Evolutionary conservation across 1,140 invertebrate genomes (phyloP).

Genomic region (Pararge aegeria): DNA sequence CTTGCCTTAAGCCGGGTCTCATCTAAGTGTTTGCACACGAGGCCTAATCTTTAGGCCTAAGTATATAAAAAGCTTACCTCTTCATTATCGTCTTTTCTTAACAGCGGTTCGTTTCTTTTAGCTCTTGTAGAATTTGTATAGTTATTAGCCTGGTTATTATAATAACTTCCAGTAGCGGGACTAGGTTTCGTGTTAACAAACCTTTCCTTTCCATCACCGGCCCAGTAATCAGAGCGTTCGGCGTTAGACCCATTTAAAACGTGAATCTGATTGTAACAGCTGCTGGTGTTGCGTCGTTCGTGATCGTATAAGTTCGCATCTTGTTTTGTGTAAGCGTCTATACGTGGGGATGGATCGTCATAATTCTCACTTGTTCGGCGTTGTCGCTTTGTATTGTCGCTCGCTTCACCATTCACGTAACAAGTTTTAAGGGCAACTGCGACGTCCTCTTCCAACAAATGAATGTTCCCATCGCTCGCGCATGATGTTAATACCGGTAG

Average conservation of each 20-base stretch:
- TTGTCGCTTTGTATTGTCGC: constrained; percentile 22
- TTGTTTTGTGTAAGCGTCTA: constrained; percentile 40
- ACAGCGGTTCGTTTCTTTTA: constrained; percentile 45
- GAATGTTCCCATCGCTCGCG: constrained; percentile 60
- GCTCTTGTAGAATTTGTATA: constrained; percentile 33
- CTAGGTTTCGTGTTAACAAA: constrained; percentile 21
- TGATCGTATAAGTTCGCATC: constrained; percentile 47
- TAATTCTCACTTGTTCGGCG: constrained; percentile 37
- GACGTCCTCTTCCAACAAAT: constrained; percentile 60
- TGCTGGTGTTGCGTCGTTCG: constrained; percentile 42
- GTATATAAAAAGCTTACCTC: constrained; percentile 40
- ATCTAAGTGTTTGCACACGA: no score
- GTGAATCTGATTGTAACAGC: constrained; percentile 38
- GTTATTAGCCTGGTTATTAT: constrained; percentile 13
- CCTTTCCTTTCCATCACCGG: constrained; percentile 13
- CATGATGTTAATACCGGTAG: constrained; percentile 37
- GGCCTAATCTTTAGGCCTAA: background rate
- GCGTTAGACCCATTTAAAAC: constrained; percentile 47
- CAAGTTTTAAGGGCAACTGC: constrained; percentile 49
- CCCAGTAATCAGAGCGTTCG: constrained; percentile 35
- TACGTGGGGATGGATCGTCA: constrained; percentile 31
- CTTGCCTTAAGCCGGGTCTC: no score
- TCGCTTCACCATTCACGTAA: constrained; percentile 6
- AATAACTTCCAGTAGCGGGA: constrained; percentile 1
- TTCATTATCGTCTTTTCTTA: constrained; percentile 47